phyloP scores from a whole-genome alignment of 2,797 vertebrate genomes.

The Lepilemur septentrionalis region DNA sequence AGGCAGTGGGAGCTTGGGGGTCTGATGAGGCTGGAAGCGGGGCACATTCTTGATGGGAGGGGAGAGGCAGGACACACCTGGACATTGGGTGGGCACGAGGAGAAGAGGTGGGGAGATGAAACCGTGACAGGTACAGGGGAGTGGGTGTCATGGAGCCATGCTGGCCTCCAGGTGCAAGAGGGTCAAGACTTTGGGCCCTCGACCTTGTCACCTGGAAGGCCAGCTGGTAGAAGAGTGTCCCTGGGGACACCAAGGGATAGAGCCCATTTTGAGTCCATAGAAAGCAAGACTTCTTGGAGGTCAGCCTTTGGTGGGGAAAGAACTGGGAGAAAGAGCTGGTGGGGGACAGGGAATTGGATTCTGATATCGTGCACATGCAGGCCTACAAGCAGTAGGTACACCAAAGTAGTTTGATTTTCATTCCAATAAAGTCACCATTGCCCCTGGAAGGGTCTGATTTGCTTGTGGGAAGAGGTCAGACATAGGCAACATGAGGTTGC shows the following conservation, averaged over 20 bases:
- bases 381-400: background rate
- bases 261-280: background rate
- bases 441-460: background rate
- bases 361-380: background rate
- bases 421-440: background rate
- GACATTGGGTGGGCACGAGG: background rate
- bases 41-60: background rate
- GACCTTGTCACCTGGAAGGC: background rate
- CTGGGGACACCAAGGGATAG: background rate
- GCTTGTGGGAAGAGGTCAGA: slow-evolving; percentile 13
- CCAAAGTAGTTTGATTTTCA: background rate
- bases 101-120: background rate
- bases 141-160: background rate
- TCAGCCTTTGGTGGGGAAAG: background rate
- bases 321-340: background rate
- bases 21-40: background rate
- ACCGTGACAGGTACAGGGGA: background rate
- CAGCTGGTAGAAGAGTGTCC: background rate
- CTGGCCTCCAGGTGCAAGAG: background rate
- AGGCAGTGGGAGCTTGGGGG: background rate
- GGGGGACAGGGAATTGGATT: background rate
- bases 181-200: background rate
- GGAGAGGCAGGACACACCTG: background rate
- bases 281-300: background rate
- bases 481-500: background rate